Conservation (phyloP, 2,113 vertebrate genomes). For the Cariama cristata region DNA sequence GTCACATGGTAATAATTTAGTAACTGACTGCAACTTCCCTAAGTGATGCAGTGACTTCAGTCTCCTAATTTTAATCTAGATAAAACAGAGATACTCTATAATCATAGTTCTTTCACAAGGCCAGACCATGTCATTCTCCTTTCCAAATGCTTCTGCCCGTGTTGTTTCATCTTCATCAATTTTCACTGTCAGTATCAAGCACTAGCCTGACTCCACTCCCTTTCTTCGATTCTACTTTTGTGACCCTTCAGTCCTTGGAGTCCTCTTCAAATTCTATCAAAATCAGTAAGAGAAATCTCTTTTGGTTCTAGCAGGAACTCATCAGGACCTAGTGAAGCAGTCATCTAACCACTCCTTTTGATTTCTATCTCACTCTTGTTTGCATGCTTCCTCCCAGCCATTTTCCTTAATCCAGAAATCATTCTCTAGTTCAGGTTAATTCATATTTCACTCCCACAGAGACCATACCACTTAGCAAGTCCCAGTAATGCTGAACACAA, state of each 20-base stretch:
- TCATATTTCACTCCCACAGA: background rate
- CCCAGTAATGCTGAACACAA: background rate
- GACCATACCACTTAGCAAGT: background rate
- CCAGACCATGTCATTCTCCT: background rate
- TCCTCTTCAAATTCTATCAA: background rate
- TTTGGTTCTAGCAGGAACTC: background rate
- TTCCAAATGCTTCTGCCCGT: background rate
- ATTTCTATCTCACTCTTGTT: background rate
- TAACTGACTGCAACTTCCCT: background rate
- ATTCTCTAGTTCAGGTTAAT: background rate
- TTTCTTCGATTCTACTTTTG: background rate
- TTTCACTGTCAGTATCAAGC: background rate
- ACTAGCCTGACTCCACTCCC: accelerated
- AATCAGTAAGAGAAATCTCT: background rate
- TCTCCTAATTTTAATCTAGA: background rate
- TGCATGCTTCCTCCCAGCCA: background rate
- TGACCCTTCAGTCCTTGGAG: background rate
- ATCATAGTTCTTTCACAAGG: background rate
- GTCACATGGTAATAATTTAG: background rate
- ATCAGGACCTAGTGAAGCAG: background rate
- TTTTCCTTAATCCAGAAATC: background rate
- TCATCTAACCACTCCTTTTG: background rate
- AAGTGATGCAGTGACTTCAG: background rate
- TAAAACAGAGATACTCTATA: background rate
- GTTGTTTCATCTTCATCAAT: background rate